Evolutionary conservation across 2,113 vertebrate species (phyloP).

Genomic region (Phoxinus phoxinus): DNA sequence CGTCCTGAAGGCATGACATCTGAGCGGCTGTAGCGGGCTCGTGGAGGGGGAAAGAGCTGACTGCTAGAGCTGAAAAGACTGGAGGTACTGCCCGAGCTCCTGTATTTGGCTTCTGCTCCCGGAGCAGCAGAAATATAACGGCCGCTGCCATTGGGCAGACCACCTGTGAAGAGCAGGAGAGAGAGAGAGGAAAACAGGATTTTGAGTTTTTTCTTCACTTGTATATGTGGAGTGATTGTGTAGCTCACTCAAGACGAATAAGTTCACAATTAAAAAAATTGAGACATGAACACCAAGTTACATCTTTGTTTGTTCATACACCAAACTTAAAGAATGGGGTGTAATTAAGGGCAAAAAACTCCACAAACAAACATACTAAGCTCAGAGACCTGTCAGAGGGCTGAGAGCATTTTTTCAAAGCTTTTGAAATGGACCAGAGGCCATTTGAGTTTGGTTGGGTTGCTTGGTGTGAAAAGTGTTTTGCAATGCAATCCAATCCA

Average conservation of each 20-base stretch:
- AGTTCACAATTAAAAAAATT: too few relatives aligned
- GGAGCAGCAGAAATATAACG: conserved; percentile 97
- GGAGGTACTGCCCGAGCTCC: conserved; percentile 89
- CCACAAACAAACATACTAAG: neutral
- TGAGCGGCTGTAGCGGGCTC: conserved; percentile 95
- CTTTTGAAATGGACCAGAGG: neutral
- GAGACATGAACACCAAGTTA: too few relatives aligned
- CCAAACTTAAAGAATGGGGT: too few relatives aligned
- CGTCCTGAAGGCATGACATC: conserved; percentile 98
- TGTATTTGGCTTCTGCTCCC: conserved; percentile 97
- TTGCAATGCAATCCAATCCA: neutral
- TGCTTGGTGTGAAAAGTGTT: neutral
- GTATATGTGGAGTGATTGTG: too few relatives aligned
- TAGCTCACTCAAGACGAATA: too few relatives aligned
- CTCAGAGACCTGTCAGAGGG: neutral
- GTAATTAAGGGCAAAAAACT: too few relatives aligned
- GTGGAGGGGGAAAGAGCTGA: conserved; percentile 93
- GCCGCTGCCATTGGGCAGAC: conserved; percentile 94
- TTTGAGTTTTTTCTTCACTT: neutral
- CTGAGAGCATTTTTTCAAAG: neutral
- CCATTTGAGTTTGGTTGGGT: neutral
- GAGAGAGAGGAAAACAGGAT: neutral
- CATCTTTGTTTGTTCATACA: too few relatives aligned
- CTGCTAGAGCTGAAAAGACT: conserved; percentile 98
- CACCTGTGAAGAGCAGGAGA: conserved; percentile 74